Evolutionary conservation across 2,888 invertebrate species (phyloP), one percentile per base, ranked within the genome.

Genomic region (Pristionchus arcanus): DNA sequence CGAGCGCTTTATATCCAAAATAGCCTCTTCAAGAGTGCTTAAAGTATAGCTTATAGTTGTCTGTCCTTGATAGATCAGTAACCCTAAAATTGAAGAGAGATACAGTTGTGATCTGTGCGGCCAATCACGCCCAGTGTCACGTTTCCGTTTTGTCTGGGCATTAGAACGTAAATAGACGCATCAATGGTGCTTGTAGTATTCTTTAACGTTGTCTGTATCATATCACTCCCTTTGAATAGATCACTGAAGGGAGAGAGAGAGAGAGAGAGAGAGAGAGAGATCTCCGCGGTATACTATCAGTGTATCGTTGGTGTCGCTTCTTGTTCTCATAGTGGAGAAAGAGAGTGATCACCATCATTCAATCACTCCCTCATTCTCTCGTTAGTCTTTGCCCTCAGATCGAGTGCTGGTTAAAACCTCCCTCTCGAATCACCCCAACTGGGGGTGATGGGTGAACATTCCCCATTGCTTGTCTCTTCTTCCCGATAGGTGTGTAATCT

Each of bases 321-420:
- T 37, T n/a, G 63, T 63, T 74, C 74, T 31, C 68, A 31, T 25
- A 74, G 74, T 74, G 63, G 63, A n/a, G 63, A 63, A 7, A 63
- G 71, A 71, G n/a, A 31, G 66, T 16, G 81, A 81, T 81, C 81
- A 15, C 49, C 53, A 81, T 28, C 53, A 81, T 13, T 81, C 49
- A 25, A 42, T 81, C 53, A 49, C 81, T 28, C 81, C 37, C 81
- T 81, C 81, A 42, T 81, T n/a, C 85, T 84, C 84, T 34, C 84
- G 25, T n/a, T 37, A 42, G n/a, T 49, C 53, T 83, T 83, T 53
- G 42, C 83, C 53, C 83, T 83, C 42, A 28, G 49, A 31, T 13
- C 83, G 53, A 31, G 84, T 53, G 53, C 59, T 13, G 11, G 31
- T 11, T 25, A 0, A 34, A 25, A 49, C 5, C 16, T 34, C 25